phyloP scores from a whole-genome alignment of 1,140 invertebrate genomes.

The Cardiocondyla obscurior region DNA sequence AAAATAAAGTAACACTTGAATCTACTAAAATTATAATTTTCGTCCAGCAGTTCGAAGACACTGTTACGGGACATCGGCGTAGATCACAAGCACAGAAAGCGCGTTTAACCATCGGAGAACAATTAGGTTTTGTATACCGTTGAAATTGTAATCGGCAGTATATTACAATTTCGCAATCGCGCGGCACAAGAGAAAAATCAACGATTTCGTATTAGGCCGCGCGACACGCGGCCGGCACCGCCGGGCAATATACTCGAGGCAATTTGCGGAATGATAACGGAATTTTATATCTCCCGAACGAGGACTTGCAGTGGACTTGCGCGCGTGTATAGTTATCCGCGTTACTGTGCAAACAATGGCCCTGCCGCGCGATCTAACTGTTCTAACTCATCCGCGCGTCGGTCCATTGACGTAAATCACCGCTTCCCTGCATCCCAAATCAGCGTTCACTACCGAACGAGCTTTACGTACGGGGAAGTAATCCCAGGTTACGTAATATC shows the following conservation, averaged over 20 bases:
- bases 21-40: background rate
- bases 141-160: background rate
- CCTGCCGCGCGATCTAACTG: slow-evolving; percentile 32
- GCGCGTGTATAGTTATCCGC: slow-evolving; percentile 23
- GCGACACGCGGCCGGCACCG: background rate
- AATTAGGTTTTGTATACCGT: background rate
- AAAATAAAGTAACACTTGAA: background rate
- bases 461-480: slow-evolving; percentile 11
- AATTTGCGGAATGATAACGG: background rate
- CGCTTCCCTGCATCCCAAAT: slow-evolving; percentile 38
- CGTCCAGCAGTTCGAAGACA: background rate
- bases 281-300: slow-evolving; percentile 25
- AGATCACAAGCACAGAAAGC: background rate
- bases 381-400: slow-evolving; percentile 36
- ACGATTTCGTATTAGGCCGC: background rate
- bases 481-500: slow-evolving; percentile 19
- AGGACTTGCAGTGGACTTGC: background rate
- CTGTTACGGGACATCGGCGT: background rate
- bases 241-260: background rate
- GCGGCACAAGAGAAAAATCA: background rate
- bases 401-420: slow-evolving; percentile 41
- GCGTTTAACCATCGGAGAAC: background rate
- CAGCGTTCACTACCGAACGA: slow-evolving; percentile 20
- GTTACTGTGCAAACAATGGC: slow-evolving; percentile 29
- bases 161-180: background rate